phyloP scores from a whole-genome alignment of 2,113 vertebrate genomes.

The Ceyx margarethae region DNA sequence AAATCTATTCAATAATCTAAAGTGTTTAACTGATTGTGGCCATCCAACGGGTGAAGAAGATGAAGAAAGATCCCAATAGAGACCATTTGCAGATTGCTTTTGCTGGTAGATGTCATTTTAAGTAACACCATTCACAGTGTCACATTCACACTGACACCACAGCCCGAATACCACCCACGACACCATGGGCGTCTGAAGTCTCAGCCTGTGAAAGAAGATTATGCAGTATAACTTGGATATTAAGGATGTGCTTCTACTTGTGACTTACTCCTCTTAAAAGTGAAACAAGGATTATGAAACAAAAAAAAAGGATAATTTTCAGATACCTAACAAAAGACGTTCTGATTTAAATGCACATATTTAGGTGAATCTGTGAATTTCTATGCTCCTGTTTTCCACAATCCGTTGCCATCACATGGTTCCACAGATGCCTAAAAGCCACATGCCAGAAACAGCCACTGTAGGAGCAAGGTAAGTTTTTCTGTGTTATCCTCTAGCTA shows the following conservation, averaged over 20 bases:
- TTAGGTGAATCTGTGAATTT: neutral
- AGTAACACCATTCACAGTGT: neutral
- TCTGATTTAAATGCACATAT: neutral
- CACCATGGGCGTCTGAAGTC: neutral
- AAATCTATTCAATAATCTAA: neutral
- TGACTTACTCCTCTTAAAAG: neutral
- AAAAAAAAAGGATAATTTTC: neutral
- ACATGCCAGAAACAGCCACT: neutral
- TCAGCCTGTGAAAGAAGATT: neutral
- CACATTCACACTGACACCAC: rapidly evolving
- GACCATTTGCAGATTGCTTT: neutral
- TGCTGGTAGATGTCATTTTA: conserved; percentile 41
- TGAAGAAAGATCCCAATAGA: neutral
- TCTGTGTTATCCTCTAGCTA: neutral
- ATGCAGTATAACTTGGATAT: rapidly evolving
- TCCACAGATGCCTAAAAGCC: neutral
- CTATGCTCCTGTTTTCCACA: neutral
- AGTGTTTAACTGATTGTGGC: neutral
- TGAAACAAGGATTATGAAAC: neutral
- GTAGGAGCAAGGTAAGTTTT: neutral
- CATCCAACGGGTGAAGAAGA: neutral
- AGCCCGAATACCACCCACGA: rapidly evolving
- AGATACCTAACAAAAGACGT: neutral
- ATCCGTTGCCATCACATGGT: neutral
- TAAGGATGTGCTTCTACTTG: neutral